Conservation (phyloP, 2,113 vertebrate species). For the Archocentrus centrarchus region DNA sequence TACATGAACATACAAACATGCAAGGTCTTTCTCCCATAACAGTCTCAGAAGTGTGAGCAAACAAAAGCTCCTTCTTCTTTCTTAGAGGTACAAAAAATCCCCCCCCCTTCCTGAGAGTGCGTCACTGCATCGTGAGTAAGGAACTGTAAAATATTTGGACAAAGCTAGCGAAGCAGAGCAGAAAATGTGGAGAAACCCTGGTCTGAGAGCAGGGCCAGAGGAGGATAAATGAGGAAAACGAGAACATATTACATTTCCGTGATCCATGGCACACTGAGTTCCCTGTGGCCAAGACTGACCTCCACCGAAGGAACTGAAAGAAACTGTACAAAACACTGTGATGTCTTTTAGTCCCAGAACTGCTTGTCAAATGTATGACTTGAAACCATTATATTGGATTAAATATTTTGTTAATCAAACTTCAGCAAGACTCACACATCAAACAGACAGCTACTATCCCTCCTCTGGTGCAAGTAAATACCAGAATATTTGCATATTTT, state of each 20-base stretch:
- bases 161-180: conserved; percentile 37
- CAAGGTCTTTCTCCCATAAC: neutral
- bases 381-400: neutral
- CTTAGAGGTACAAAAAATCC: conserved; percentile 53
- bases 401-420: neutral
- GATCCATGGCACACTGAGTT: neutral
- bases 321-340: neutral
- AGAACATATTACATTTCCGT: neutral
- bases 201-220: neutral
- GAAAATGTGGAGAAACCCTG: conserved; percentile 38
- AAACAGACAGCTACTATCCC: neutral
- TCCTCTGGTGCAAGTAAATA: neutral
- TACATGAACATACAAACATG: neutral
- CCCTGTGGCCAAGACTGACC: neutral
- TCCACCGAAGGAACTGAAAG: neutral
- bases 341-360: neutral
- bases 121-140: conserved; percentile 26
- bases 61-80: conserved; percentile 34
- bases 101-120: conserved; percentile 22
- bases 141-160: conserved; percentile 54
- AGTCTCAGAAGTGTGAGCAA: neutral
- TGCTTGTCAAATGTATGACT: neutral
- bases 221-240: neutral
- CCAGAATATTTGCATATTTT: conserved; percentile 8
- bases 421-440: neutral